phyloP scores from a whole-genome alignment of 2,888 invertebrate genomes.

The Hirtodrosophila cameraria region DNA sequence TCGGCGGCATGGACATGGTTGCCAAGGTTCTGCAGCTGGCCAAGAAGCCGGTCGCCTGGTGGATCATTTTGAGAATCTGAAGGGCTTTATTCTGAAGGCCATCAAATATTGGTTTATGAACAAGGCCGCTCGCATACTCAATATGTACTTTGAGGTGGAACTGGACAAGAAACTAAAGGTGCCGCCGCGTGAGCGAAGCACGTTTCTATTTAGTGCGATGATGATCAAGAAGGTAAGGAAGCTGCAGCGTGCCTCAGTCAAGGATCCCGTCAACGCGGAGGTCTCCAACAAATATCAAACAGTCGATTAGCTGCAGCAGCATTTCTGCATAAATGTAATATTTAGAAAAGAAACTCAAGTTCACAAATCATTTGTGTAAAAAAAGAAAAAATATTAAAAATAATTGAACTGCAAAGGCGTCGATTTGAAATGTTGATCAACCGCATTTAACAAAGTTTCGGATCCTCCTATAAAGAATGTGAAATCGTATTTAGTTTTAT shows the following conservation, averaged over 20 bases:
- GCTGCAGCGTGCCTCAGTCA: slow-evolving; percentile 96
- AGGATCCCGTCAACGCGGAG: slow-evolving; percentile 97
- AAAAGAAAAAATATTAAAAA: too few relatives aligned
- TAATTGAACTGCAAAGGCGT: too few relatives aligned
- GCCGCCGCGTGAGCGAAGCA: slow-evolving; percentile 95
- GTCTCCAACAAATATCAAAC: slow-evolving; percentile 99
- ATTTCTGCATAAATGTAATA: too few relatives aligned
- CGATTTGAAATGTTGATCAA: too few relatives aligned
- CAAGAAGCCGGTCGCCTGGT: slow-evolving; percentile 98
- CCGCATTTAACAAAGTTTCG: too few relatives aligned
- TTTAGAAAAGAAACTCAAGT: too few relatives aligned
- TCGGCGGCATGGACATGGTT: slow-evolving; percentile 99
- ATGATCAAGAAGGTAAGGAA: slow-evolving; percentile 99
- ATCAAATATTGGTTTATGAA: slow-evolving; percentile 98
- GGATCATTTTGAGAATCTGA: slow-evolving; percentile 98
- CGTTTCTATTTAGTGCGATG: slow-evolving; percentile 98
- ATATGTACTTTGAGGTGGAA: slow-evolving; percentile 99
- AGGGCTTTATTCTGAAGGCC: slow-evolving; percentile 96
- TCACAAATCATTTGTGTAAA: too few relatives aligned
- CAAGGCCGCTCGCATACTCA: slow-evolving; percentile 99
- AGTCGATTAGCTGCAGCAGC: slow-evolving; percentile 97
- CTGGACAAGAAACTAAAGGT: slow-evolving; percentile 96
- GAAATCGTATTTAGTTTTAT: too few relatives aligned
- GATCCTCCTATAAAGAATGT: too few relatives aligned
- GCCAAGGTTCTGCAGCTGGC: slow-evolving; percentile 95